Evolutionary conservation across 2,888 invertebrate species (phyloP), one percentile per base, ranked within the genome.

Genomic region (Diarsia rubi): DNA sequence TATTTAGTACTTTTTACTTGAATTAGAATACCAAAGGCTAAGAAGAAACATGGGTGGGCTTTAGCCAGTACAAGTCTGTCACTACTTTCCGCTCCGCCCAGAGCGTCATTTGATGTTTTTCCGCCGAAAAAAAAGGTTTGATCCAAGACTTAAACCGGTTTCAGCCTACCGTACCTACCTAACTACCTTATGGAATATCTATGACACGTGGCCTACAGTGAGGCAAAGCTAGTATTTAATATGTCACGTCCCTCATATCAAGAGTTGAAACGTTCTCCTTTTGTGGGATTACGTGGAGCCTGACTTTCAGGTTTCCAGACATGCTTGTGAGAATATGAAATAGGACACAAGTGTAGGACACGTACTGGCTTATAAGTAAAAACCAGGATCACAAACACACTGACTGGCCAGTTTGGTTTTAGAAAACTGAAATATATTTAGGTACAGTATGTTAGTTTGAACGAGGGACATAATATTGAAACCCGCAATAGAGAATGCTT

Each of bases 281-380:
- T 79, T 76, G 76, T 66, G 24, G 66, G 82, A 62, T 81, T 81
- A 69, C 52, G 59, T 75, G 47, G 49, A 6, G 45, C 21, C n/a
- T 57, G 60, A 31, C 73, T 62, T 31, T n/a, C n/a, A 57, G n/a
- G 4, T 47, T 63, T 42, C 8, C 14, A 57, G n/a, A 42, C 14
- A 57, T 54, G 47, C n/a, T 57, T 81, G 66, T 67, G 37, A 80
- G 63, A 59, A 59, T 64, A 42, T 63, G 37, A 3, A 57, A 42
- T 27, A 60, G 9, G 9, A 42, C 16, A 42, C 44, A 16, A 49
- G 11, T 12, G 12, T 24, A 60, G 11, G 21, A n/a, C 3, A 54
- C 21, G 21, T 31, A 63, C n/a, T 44, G 1, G n/a, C 9, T 71
- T 19, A 12, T 42, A n/a, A 69, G n/a, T 8, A 52, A 54, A n/a